Base-by-base conservation (phyloP, 2,113 vertebrate genomes). In the Isurus oxyrinchus region DNA sequence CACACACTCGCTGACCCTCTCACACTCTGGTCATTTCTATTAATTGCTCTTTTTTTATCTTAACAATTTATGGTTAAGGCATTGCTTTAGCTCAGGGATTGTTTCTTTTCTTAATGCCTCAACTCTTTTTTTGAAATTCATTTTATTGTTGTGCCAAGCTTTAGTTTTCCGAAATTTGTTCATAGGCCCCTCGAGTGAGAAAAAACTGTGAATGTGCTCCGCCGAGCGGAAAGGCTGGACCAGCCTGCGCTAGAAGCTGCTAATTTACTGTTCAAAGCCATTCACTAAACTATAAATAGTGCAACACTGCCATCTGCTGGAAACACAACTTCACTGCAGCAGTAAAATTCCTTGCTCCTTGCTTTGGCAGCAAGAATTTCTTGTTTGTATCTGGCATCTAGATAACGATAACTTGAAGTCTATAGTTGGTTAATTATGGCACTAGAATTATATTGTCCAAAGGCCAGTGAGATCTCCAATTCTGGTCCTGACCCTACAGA, bases 281-380 rank as follows among this genome's bases (percentile, higher is more conserved):
- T 63, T 90, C 87, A 59, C 49, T 66, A 94, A 95, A 95, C 44
- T 69, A 3, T 31, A 66, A 44, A 16, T 49, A 8, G 67, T 72
- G 25, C 67, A 55, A 13, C 67, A 72, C 67, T 95, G 19, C 94
- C 94, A 95, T 72, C 94, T 95, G 67, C 25, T 95, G 66, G 94
- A 7, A 53, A 14, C 23, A 16, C 25, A 5, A 35, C 11, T 16
- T 72, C 16, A 27, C 23, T 67, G 44, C 94, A 76, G 10, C 66
- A 95, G 27, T 13, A 57, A 94, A 35, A 55, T 55, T 90, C 23
- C 88, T 31, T 23, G 10, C 16, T 69, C 49, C 44, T 16, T 44
- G n/a, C n/a, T 67, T 16, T 2, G 16, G 40, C 0, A 66, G 16
- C 63, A 66, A 66, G 59, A 61, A 63, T 61, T n/a, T 94, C 21